Percentiles rank a stretch among this genome's conserved stretches.
phyloP scores from a whole-genome alignment of 2,113 vertebrate genomes.

The Mesoclemmys tuberculata region DNA sequence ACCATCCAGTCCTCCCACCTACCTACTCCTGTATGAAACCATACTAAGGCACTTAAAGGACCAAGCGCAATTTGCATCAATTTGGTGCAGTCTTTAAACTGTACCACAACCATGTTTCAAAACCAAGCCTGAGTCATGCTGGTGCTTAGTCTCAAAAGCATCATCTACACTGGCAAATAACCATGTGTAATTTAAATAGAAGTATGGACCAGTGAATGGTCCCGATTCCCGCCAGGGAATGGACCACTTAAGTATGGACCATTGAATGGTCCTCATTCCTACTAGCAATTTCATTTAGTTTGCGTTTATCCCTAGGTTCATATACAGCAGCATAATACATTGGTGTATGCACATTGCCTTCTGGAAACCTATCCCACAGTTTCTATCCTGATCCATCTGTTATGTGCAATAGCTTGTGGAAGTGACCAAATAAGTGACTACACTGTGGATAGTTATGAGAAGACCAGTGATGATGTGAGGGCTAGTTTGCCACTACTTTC shows the following conservation, averaged over 20 bases:
- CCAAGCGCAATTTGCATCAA: background rate
- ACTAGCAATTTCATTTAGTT: background rate
- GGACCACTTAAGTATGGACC: accelerated
- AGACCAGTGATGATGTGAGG: background rate
- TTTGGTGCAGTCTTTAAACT: background rate
- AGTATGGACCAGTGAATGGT: accelerated
- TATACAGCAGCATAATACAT: background rate
- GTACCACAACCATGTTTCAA: background rate
- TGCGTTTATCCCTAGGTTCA: accelerated
- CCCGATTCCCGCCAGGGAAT: background rate
- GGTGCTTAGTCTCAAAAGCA: background rate
- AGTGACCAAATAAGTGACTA: background rate
- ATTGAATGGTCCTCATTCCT: background rate
- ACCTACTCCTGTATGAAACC: background rate
- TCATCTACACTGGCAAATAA: background rate
- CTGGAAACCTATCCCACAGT: background rate
- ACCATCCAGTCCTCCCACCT: background rate
- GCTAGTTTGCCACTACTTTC: background rate
- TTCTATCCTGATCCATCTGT: background rate
- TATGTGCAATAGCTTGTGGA: background rate
- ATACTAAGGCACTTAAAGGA: background rate
- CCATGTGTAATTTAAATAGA: accelerated
- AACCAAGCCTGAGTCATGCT: background rate
- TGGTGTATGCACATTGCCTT: background rate
- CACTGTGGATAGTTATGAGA: background rate